Percentiles rank a stretch among this genome's conserved stretches.
Conservation (phyloP, 2,888 invertebrate genomes). For the Adelognathus sp. region DNA sequence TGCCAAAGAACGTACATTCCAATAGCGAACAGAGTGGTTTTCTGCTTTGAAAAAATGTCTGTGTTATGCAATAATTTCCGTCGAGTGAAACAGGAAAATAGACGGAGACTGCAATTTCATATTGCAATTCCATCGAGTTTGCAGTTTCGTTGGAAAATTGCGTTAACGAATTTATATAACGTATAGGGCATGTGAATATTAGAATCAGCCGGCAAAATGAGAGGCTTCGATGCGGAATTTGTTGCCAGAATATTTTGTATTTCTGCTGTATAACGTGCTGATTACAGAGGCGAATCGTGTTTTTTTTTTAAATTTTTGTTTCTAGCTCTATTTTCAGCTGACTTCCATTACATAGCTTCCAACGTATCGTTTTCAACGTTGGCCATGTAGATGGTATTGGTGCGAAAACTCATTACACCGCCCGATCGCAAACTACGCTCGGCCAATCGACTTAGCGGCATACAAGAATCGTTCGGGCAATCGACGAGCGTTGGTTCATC, state of each 20-base stretch:
- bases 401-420: constrained; percentile 54
- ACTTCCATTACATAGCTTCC: neutral
- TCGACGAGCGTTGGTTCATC: constrained; percentile 2
- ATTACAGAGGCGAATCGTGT: neutral
- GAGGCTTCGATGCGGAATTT: constrained; percentile 13
- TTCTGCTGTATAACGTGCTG: neutral
- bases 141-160: constrained; percentile 10
- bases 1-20: neutral
- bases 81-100: neutral
- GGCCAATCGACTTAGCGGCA: constrained; percentile 39
- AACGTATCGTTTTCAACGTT: constrained; percentile 19
- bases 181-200: neutral
- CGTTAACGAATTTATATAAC: neutral
- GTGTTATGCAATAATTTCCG: constrained; percentile 5
- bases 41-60: constrained; percentile 2
- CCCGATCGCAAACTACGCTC: constrained; percentile 34
- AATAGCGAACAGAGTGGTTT: neutral
- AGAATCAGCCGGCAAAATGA: neutral
- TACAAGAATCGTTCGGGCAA: constrained; percentile 10
- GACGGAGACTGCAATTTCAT: neutral
- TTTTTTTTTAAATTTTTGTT: constrained; percentile 8
- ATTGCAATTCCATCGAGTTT: neutral
- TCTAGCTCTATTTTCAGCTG: neutral
- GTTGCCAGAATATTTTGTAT: neutral
- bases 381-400: neutral